Evolutionary conservation across 2,888 invertebrate genomes (phyloP).

Genomic region (Lagria hirta): DNA sequence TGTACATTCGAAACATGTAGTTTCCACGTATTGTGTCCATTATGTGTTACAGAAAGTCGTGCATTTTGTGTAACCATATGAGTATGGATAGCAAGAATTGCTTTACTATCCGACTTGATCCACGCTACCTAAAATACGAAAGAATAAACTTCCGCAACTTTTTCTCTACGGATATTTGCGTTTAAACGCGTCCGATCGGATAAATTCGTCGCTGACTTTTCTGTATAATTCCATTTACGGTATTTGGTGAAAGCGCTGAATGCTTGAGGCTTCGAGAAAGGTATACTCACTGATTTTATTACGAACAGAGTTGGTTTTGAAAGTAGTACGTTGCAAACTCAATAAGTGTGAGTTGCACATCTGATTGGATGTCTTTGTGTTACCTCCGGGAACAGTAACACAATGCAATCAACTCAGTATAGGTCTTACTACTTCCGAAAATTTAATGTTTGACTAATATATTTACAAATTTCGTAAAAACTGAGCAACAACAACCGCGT

Average conservation of each 20-base stretch:
- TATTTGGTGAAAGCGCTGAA: slow-evolving; percentile 42
- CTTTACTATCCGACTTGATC: slow-evolving; percentile 89
- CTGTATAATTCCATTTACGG: slow-evolving; percentile 47
- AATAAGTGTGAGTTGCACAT: slow-evolving; percentile 55
- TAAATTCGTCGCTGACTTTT: slow-evolving; percentile 30
- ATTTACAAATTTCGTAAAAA: too few species aligned
- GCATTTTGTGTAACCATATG: slow-evolving; percentile 88
- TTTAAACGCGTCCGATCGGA: slow-evolving; percentile 35
- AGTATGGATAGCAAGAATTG: slow-evolving; percentile 85
- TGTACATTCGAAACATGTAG: slow-evolving; percentile 87
- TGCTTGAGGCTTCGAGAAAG: slow-evolving; percentile 38
- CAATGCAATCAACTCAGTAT: slow-evolving; percentile 54
- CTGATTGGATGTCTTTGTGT: slow-evolving; percentile 56
- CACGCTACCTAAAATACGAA: slow-evolving; percentile 76
- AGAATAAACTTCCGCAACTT: slow-evolving; percentile 25
- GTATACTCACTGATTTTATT: slow-evolving; percentile 51
- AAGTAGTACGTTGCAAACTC: slow-evolving; percentile 53
- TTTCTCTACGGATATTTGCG: slow-evolving; percentile 34
- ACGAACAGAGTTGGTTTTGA: slow-evolving; percentile 46
- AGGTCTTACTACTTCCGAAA: slow-evolving; percentile 36
- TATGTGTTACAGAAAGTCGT: slow-evolving; percentile 83
- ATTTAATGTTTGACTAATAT: slow-evolving; percentile 35
- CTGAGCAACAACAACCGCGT: too few species aligned
- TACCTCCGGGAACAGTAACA: slow-evolving; percentile 50
- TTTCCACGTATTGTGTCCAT: slow-evolving; percentile 93